Conservation (phyloP, 2,797 vertebrate species). For the Todus mexicanus region DNA sequence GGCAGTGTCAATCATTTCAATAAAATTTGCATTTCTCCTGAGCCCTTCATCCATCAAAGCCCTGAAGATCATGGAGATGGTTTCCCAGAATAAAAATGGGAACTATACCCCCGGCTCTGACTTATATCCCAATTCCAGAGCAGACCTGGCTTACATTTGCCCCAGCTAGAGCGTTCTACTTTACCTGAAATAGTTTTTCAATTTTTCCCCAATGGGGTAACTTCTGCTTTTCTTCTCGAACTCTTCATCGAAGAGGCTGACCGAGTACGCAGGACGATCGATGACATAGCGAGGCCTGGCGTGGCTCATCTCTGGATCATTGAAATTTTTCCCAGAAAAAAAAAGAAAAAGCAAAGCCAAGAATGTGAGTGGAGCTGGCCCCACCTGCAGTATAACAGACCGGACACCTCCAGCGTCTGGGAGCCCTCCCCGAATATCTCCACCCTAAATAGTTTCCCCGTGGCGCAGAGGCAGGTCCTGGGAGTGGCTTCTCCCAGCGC, state of each 20-base stretch:
- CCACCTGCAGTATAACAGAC: constrained; percentile 18
- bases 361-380: constrained; percentile 18
- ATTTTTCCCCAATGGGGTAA: constrained; percentile 84
- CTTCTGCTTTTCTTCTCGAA: constrained; percentile 87
- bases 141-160: background rate
- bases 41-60: background rate
- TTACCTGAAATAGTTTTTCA: constrained; percentile 87
- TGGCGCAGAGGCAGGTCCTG: constrained; percentile 50
- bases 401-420: constrained; percentile 56
- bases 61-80: background rate
- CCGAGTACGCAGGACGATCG: constrained; percentile 82
- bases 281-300: constrained; percentile 81
- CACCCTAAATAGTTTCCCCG: constrained; percentile 65
- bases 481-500: constrained; percentile 44
- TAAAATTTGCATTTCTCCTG: background rate
- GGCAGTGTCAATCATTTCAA: background rate
- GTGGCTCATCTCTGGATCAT: constrained; percentile 75
- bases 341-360: background rate
- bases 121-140: background rate
- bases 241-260: constrained; percentile 85
- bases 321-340: background rate
- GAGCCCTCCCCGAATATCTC: constrained; percentile 45
- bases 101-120: background rate
- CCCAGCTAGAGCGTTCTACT: background rate
- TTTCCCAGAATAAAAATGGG: background rate